Evolutionary conservation across 1,140 invertebrate species (phyloP).

Genomic region (Papilio helenus): DNA sequence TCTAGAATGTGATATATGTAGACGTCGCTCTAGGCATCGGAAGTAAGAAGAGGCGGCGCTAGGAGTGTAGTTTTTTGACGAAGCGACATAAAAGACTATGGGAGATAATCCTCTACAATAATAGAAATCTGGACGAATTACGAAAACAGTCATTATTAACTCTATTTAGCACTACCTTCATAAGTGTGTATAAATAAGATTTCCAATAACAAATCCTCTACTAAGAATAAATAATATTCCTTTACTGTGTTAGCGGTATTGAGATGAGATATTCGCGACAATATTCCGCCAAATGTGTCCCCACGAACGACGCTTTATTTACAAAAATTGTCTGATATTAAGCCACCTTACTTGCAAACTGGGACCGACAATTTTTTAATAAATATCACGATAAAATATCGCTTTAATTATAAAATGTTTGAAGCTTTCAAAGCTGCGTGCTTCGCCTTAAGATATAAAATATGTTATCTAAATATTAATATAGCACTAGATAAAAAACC

Average conservation of each 20-base stretch:
- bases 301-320: neutral
- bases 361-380: conserved; percentile 45
- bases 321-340: conserved; percentile 22
- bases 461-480: neutral
- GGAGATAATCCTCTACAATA: no score
- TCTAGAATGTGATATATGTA: neutral
- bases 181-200: neutral
- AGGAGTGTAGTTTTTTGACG: neutral
- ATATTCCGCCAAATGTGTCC: conserved; percentile 14
- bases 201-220: neutral
- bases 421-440: conserved; percentile 11
- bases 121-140: no score
- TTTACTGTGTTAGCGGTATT: neutral
- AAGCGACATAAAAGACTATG: neutral
- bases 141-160: neutral
- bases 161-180: neutral
- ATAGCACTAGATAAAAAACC: neutral
- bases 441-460: neutral
- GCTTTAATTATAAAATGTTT: conserved; percentile 44
- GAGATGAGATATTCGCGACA: conserved; percentile 16
- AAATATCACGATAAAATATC: conserved; percentile 44
- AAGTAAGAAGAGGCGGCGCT: neutral
- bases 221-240: neutral
- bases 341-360: conserved; percentile 16
- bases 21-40: neutral